Conservation (phyloP, 2,888 invertebrate species). For the Pristionchus maxplancki region DNA sequence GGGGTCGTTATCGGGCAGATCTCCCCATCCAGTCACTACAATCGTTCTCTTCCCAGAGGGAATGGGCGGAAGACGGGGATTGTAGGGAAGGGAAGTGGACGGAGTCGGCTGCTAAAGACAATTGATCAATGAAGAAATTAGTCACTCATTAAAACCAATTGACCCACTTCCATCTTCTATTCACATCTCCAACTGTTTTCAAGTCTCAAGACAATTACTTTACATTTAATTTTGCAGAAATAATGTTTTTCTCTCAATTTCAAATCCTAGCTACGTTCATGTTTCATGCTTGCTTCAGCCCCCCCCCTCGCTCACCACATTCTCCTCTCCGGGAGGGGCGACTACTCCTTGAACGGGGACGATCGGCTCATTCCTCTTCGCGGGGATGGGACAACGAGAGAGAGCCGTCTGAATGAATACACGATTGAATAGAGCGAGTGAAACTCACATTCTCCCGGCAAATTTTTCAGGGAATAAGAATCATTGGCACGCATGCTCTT, state of each 20-base stretch:
- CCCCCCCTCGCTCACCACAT: neutral
- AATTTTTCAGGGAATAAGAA: neutral
- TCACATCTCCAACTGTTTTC: no score
- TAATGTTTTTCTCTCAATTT: no score
- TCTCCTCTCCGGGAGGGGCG: conserved; percentile 14
- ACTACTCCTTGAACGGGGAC: neutral
- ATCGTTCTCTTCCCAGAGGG: conserved; percentile 62
- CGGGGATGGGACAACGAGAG: conserved; percentile 66
- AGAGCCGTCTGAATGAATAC: conserved; percentile 57
- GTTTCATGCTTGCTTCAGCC: neutral
- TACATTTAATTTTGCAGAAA: no score
- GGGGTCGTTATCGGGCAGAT: conserved; percentile 68
- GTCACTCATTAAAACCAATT: no score
- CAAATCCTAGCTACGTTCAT: neutral
- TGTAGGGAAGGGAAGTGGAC: conserved; percentile 32
- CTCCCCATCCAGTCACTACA: conserved; percentile 69
- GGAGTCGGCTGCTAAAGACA: conserved; percentile 2
- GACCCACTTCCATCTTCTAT: no score
- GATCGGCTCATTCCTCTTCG: conserved; percentile 56
- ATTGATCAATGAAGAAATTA: no score
- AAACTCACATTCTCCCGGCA: neutral
- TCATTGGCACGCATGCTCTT: neutral
- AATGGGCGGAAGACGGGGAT: conserved; percentile 56
- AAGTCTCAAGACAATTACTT: no score
- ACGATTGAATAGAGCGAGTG: neutral